Percentiles rank a stretch among this genome's conserved stretches.
phyloP scores from a whole-genome alignment of 2,113 vertebrate species.

The Sphyrna mokarran region DNA sequence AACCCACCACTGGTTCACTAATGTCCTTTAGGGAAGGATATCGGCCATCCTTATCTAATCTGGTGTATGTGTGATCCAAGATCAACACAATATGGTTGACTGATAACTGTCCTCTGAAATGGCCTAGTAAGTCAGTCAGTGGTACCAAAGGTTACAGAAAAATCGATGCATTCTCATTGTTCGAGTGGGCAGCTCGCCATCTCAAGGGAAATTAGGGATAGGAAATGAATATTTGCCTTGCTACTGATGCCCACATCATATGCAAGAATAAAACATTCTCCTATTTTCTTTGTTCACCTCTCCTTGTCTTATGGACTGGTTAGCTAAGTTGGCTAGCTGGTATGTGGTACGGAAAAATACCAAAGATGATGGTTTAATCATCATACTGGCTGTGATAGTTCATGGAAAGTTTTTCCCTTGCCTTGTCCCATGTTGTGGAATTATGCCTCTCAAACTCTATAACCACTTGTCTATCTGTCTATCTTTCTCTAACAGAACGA shows the following conservation, averaged over 20 bases:
- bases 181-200: neutral
- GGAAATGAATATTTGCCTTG: neutral
- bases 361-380: too few species aligned
- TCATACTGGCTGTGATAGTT: neutral
- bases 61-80: neutral
- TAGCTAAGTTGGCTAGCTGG: neutral
- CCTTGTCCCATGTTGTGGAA: neutral
- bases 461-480: neutral
- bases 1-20: neutral
- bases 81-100: too few species aligned
- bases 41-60: neutral
- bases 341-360: neutral
- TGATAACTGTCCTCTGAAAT: neutral
- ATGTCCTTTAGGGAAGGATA: neutral
- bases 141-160: neutral
- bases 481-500: neutral
- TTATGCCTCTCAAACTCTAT: neutral
- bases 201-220: neutral
- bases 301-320: neutral
- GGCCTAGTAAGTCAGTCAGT: neutral
- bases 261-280: neutral
- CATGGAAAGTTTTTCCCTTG: neutral
- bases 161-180: neutral
- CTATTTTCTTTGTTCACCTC: neutral
- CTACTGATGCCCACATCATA: neutral